These are phyloP conservation scores for Galemys pyrenaicus DNA, from an alignment of 2,113 vertebrate genomes.

Conservation along the genomic window DNA sequence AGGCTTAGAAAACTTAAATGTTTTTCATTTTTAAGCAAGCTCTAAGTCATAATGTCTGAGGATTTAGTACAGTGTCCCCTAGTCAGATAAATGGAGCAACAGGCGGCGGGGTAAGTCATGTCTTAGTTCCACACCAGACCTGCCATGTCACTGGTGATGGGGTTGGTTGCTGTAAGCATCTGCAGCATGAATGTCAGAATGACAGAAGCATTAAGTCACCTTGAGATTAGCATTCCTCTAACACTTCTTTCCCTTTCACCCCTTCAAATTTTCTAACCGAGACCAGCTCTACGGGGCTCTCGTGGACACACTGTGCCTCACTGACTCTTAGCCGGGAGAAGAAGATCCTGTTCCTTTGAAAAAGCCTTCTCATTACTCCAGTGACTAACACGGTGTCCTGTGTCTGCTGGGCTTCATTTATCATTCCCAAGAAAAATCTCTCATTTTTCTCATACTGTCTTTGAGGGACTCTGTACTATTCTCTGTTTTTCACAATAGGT, in stretches of 20 bases:
- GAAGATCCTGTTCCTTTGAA: background rate
- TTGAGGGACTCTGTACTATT: background rate
- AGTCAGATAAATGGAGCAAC: background rate
- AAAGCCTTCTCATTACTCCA: constrained; percentile 43
- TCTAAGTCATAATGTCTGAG: background rate
- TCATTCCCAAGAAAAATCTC: constrained; percentile 17
- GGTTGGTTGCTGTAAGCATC: background rate
- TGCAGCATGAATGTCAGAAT: no score
- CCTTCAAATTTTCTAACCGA: background rate
- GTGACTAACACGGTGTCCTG: background rate
- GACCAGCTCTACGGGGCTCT: background rate
- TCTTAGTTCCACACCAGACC: background rate
- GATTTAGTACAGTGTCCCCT: background rate
- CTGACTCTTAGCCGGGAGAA: background rate
- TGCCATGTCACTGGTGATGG: background rate
- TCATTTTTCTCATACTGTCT: background rate
- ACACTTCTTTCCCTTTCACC: background rate
- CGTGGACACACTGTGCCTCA: background rate
- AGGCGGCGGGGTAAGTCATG: background rate
- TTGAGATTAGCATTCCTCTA: background rate
- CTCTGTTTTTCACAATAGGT: background rate
- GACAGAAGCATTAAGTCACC: background rate
- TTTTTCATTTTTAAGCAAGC: background rate
- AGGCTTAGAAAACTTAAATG: no score
- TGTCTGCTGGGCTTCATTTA: background rate